Evolutionary conservation across 2,797 vertebrate species (phyloP), one percentile per base, ranked within the genome.

Genomic region (Peromyscus melanophrys): DNA sequence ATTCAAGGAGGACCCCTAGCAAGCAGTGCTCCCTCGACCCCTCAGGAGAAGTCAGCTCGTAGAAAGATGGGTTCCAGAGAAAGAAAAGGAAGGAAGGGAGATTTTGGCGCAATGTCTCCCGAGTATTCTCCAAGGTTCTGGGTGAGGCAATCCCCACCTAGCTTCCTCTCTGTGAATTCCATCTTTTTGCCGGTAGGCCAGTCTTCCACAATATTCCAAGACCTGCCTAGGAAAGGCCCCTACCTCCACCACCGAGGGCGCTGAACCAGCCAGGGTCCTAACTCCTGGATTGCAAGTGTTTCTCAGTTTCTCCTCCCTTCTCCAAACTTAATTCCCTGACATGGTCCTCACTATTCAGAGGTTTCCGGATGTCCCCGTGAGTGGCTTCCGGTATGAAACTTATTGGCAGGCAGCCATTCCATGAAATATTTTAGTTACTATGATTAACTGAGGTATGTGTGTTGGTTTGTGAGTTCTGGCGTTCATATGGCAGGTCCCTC

Each of bases 1-100:
- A 49, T 67, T 94, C 65, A 94, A 90, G 85, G 57, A 94, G 59
- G 90, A 94, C 59, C 91, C 29, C 69, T 29, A 76, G 65, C 82
- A 23, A 46, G 92, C 6, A 71, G 73, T 80, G 52, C 57, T 65
- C 55, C 82, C 14, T 57, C 84, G 61, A 25, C 76, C 76, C 34
- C 1, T 3, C 6, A 65, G 59, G 82, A 89, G 82, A 78, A 90
- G 80, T 49, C 89, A 37, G 92, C 19, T 78, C 3, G 2, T 27
- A 59, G 21, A 63, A 49, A 87, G n/a, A 75, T 59, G 49, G 82
- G 73, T 40, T 75, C 1, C 1, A 76, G 21, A 86, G 63, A 76
- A 84, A 4, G 43, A 63, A 77, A 16, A 49, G 75, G 34, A 92
- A 80, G 73, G 23, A 81, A 69, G 25, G 63, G 7, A 80, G 73